phyloP scores from a whole-genome alignment of 1,140 invertebrate species.

The Goniozus legneri region DNA sequence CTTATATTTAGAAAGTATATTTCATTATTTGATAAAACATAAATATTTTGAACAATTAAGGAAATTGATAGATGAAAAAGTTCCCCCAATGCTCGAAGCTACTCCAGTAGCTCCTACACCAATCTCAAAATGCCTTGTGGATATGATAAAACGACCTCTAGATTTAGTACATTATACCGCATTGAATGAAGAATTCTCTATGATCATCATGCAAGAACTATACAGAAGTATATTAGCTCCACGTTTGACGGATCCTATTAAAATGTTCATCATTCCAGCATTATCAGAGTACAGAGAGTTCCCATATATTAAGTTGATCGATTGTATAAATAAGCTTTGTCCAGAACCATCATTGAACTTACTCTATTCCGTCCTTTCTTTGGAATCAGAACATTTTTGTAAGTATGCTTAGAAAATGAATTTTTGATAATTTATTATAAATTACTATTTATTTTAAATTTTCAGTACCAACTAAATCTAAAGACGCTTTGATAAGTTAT shows the following conservation, averaged over 20 bases:
- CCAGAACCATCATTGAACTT: slow-evolving; percentile 47
- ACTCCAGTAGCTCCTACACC: slow-evolving; percentile 70
- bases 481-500: slow-evolving; percentile 36
- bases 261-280: slow-evolving; percentile 53
- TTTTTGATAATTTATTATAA: slow-evolving; percentile 1
- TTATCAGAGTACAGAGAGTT: slow-evolving; percentile 48
- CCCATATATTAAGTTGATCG: slow-evolving; percentile 53
- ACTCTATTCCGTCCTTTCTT: slow-evolving; percentile 62
- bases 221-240: slow-evolving; percentile 40
- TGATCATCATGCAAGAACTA: slow-evolving; percentile 35
- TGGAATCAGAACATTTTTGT: slow-evolving; percentile 66
- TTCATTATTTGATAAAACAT: slow-evolving; percentile 44
- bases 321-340: slow-evolving; percentile 47
- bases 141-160: slow-evolving; percentile 74
- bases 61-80: slow-evolving; percentile 66
- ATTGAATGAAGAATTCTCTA: slow-evolving; percentile 42
- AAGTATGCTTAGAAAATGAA: slow-evolving; percentile 34
- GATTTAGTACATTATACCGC: slow-evolving; percentile 42
- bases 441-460: slow-evolving; percentile 15
- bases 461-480: slow-evolving; percentile 28
- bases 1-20: slow-evolving; percentile 34
- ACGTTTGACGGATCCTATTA: slow-evolving; percentile 49
- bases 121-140: slow-evolving; percentile 69
- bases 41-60: slow-evolving; percentile 73
- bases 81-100: slow-evolving; percentile 68